Evolutionary conservation across 2,797 vertebrate genomes (phyloP).

Genomic region (Artibeus lituratus): DNA sequence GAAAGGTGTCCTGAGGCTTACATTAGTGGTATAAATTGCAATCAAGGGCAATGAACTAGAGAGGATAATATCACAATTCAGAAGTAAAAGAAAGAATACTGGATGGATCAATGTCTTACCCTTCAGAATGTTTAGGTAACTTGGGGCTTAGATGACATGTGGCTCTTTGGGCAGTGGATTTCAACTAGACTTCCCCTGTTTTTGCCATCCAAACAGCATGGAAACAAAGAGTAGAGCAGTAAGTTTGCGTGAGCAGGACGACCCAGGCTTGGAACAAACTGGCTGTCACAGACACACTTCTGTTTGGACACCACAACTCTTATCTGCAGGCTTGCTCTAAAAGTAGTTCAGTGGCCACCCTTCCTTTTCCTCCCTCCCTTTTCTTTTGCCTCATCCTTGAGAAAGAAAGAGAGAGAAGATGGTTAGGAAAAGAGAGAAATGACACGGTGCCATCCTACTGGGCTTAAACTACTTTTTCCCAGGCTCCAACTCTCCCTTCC

Average conservation of each 20-base stretch:
- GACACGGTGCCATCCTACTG: slow-evolving; percentile 77
- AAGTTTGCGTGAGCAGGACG: slow-evolving; percentile 52
- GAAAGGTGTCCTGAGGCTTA: neutral
- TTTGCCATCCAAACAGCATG: slow-evolving; percentile 45
- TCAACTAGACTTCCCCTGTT: slow-evolving; percentile 59
- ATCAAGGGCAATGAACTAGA: slow-evolving; percentile 9
- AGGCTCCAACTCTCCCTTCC: neutral
- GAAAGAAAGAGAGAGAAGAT: neutral
- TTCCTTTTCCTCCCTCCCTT: slow-evolving; percentile 46
- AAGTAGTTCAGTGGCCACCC: slow-evolving; percentile 54
- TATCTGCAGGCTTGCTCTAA: slow-evolving; percentile 82
- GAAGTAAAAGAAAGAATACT: slow-evolving; percentile 41
- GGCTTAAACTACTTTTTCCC: slow-evolving; percentile 50
- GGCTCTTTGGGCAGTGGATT: slow-evolving; percentile 30
- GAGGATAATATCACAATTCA: slow-evolving; percentile 1
- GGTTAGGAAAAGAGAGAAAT: slow-evolving; percentile 68
- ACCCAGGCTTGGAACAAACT: slow-evolving; percentile 58
- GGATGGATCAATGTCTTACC: slow-evolving; percentile 24
- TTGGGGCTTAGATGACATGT: slow-evolving; percentile 9
- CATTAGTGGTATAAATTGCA: neutral
- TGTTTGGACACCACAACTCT: slow-evolving; percentile 80
- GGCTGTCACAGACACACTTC: slow-evolving; percentile 50
- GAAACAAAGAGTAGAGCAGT: slow-evolving; percentile 71
- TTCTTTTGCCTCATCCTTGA: slow-evolving; percentile 74
- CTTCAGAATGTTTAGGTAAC: slow-evolving; percentile 53